phyloP scores from a whole-genome alignment of 2,113 vertebrate species.

The Paradisaea rubra region DNA sequence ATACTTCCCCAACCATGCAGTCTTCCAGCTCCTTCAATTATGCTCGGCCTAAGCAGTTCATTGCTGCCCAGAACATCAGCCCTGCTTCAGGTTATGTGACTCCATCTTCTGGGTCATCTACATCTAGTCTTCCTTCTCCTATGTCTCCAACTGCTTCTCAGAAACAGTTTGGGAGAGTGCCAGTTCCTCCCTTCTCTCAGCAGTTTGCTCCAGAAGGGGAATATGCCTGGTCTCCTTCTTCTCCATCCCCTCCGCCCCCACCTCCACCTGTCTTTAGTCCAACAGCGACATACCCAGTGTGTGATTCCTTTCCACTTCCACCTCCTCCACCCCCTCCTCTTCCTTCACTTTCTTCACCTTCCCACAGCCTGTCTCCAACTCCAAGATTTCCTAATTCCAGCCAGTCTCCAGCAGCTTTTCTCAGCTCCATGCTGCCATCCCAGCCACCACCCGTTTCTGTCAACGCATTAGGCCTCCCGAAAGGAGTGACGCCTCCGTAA shows the following conservation, averaged over 20 bases:
- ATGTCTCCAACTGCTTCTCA: conserved; percentile 83
- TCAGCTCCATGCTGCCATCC: conserved; percentile 88
- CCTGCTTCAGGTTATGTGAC: conserved; percentile 77
- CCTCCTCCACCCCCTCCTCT: conserved; percentile 80
- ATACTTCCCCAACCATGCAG: conserved; percentile 83
- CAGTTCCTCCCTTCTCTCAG: conserved; percentile 72
- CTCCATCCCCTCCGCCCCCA: conserved; percentile 89
- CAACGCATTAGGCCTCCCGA: conserved; percentile 91
- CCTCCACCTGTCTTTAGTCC: conserved; percentile 89
- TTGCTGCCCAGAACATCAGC: conserved; percentile 86
- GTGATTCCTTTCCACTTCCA: conserved; percentile 77
- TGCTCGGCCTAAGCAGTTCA: conserved; percentile 97
- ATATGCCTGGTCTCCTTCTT: conserved; percentile 78
- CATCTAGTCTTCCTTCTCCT: conserved; percentile 86
- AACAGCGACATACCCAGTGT: conserved; percentile 29
- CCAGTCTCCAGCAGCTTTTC: conserved; percentile 88
- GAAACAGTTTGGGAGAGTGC: conserved; percentile 77
- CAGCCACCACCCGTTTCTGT: conserved; percentile 73
- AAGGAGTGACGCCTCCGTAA: conserved; percentile 80
- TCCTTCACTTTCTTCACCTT: conserved; percentile 63
- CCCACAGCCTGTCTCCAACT: conserved; percentile 62
- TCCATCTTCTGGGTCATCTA: conserved; percentile 86
- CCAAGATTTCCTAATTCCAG: conserved; percentile 65
- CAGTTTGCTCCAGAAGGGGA: conserved; percentile 74
- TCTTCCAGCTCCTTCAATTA: conserved; percentile 94